Evolutionary conservation across 2,113 vertebrate genomes (phyloP).

Genomic region (Mystacornis crossleyi): DNA sequence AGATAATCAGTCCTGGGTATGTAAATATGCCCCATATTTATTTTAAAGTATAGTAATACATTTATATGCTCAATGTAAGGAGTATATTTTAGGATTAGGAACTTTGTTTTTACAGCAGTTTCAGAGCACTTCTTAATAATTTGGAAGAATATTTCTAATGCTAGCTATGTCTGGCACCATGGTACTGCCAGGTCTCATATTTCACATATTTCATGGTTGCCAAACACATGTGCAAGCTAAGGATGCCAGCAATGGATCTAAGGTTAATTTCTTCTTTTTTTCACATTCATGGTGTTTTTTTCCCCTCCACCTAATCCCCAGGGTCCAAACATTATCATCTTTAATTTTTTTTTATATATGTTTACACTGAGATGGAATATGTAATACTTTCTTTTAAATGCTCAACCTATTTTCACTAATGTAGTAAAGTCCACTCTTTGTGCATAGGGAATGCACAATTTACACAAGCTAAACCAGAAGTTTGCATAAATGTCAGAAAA

Average conservation of each 20-base stretch:
- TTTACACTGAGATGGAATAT: background rate
- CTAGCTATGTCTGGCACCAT: background rate
- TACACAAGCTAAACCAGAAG: background rate
- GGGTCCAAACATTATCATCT: background rate
- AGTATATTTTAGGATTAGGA: background rate
- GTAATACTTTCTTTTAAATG: background rate
- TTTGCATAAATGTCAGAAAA: background rate
- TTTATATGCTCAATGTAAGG: background rate
- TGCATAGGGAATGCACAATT: background rate
- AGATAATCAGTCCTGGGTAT: background rate
- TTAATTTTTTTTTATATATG: background rate
- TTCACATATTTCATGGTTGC: constrained; percentile 2
- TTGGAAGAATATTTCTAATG: constrained; percentile 2
- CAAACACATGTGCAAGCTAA: constrained; percentile 11
- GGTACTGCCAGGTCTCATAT: background rate
- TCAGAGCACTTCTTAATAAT: background rate
- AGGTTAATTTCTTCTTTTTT: constrained; percentile 7
- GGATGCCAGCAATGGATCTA: background rate
- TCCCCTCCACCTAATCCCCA: background rate
- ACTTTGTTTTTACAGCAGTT: background rate
- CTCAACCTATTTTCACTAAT: background rate
- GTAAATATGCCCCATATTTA: background rate
- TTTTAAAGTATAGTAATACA: background rate
- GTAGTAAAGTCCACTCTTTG: background rate
- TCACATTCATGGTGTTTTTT: background rate